A percentile compares a stretch with the other conserved stretches of the same genome.
Evolutionary conservation across 2,113 vertebrate genomes (phyloP).

Genomic region (Suncus etruscus): DNA sequence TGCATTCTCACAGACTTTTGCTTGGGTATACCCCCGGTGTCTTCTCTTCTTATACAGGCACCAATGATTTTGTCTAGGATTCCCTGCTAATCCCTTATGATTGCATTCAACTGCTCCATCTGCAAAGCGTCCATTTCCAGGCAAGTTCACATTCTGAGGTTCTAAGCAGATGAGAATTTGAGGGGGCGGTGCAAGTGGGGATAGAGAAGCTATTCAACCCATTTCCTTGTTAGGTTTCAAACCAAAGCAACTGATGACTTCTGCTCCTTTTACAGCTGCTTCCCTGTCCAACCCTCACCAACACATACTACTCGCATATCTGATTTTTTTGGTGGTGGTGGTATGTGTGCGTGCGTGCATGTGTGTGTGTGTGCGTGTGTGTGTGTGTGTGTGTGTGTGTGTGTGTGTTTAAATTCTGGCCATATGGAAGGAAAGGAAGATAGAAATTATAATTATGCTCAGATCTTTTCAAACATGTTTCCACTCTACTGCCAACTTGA

Average conservation of each 20-base stretch:
- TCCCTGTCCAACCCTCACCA: too few species aligned
- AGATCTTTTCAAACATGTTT: background rate
- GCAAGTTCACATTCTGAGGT: background rate
- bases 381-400: too few species aligned
- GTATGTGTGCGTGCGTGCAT: too few species aligned
- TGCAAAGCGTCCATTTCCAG: background rate
- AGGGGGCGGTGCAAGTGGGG: background rate
- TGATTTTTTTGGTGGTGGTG: too few species aligned
- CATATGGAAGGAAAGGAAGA: background rate
- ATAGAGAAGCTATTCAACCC: background rate
- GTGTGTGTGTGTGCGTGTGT: too few species aligned
- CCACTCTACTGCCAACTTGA: background rate
- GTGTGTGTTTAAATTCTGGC: background rate
- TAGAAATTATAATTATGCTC: background rate
- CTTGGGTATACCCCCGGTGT: background rate
- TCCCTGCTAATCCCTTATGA: background rate
- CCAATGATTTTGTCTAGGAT: background rate
- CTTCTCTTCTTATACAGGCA: background rate
- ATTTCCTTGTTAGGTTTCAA: slow-evolving; percentile 2
- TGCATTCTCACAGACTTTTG: background rate
- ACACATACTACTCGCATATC: too few species aligned
- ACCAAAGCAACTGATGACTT: background rate
- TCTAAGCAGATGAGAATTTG: background rate
- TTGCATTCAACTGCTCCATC: background rate
- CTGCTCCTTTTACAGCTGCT: background rate